These are phyloP conservation scores for Centropus unirufus DNA, from an alignment of 2,113 vertebrate genomes.

Conservation along the genomic window DNA sequence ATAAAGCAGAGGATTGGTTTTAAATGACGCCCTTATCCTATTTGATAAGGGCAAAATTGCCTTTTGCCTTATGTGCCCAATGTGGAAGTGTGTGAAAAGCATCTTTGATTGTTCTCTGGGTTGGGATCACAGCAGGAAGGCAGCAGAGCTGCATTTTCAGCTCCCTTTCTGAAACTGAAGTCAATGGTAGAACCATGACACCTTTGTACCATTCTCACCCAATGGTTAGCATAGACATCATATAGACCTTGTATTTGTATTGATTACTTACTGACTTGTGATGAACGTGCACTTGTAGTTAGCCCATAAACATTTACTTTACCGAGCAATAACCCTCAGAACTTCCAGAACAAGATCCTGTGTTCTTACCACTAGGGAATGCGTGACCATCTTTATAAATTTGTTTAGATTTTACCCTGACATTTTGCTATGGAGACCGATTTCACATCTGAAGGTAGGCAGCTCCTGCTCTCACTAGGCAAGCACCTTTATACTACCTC, in stretches of 20 bases:
- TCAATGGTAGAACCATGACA: background rate
- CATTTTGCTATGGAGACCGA: background rate
- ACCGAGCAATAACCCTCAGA: background rate
- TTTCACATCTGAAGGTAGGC: background rate
- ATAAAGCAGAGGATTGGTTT: background rate
- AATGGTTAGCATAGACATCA: background rate
- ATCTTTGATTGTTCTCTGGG: background rate
- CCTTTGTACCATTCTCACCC: background rate
- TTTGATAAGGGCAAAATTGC: background rate
- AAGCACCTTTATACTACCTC: background rate
- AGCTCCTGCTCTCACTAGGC: background rate
- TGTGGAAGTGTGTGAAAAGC: background rate
- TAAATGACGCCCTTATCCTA: background rate
- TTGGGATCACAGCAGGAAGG: background rate
- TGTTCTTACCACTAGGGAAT: background rate
- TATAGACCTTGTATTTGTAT: background rate
- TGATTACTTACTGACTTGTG: background rate
- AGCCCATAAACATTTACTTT: background rate
- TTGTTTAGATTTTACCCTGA: background rate
- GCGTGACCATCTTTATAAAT: background rate
- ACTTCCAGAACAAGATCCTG: background rate
- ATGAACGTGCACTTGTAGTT: background rate
- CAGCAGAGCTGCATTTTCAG: background rate
- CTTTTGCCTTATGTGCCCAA: background rate
- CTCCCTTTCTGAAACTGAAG: background rate